Base-by-base conservation (phyloP, 2,113 vertebrate genomes). In the Euleptes europaea region DNA sequence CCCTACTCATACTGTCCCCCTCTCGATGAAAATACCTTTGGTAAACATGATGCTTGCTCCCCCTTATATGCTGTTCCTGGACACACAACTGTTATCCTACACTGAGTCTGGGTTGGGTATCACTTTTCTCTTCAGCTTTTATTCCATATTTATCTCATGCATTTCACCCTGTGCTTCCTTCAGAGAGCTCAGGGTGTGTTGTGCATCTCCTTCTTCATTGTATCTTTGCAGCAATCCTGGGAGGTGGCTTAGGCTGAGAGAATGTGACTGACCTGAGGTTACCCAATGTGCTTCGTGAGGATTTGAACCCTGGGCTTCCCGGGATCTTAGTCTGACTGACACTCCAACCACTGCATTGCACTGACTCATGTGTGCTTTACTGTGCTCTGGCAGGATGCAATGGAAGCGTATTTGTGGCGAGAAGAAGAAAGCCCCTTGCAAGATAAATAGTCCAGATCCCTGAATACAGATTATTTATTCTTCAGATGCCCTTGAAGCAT, bases 21-120 rank as follows among this genome's bases (percentile, higher is more conserved):
- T 9, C 40, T 23, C 26, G 1, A 17, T 49, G 42, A 69, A 67
- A 69, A 71, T 15, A 19, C 47, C n/a, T 21, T 54, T 21, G 47
- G n/a, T 31, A 47, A 3, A 9, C 8, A 9, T n/a, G 51, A 8
- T 19, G 5, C 3, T 69, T 17, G 5, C 8, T 70, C n/a, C 51
- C 49, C 49, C 12, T 49, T 49, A 49, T 2, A 13, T 38, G 13
- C 21, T 35, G 60, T 54, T 31, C 10, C 70, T 21, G 0, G 3
- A 31, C 17, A 31, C 3, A 0, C 1, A 79, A 0, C 0, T 80
- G 11, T 66, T 70, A 38, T 72, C 47, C 0, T 74, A 28, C n/a
- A 28, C 1, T 10, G n/a, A 38, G 28, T 66, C 60, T 60, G 49
- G 26, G 60, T 72, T 60, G 49, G 26, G 60, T 72, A 47, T 80